These are phyloP conservation scores for Phragmatobia fuliginosa DNA, from an alignment of 2,888 invertebrate genomes.

Conservation along the genomic window DNA sequence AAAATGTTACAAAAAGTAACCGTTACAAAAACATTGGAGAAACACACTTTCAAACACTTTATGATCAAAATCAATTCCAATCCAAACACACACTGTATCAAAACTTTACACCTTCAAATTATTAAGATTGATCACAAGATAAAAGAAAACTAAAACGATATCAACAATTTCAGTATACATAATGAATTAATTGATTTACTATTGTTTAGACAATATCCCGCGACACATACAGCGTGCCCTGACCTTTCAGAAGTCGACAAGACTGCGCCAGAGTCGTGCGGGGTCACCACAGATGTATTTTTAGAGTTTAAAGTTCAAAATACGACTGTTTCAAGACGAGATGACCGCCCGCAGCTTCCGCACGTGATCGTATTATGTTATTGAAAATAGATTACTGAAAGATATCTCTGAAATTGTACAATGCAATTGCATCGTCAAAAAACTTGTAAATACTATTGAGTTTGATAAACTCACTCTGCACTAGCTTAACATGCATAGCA, in stretches of 20 bases:
- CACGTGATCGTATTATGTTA: conserved; percentile 49
- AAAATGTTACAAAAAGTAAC: conserved; percentile 12
- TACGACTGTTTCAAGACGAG: conserved; percentile 75
- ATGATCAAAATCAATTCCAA: not conserved
- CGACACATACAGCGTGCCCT: conserved; percentile 75
- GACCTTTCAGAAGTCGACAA: conserved; percentile 83
- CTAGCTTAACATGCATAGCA: too few relatives aligned
- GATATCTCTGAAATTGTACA: conserved; percentile 16
- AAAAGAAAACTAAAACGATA: not conserved
- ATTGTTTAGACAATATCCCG: conserved; percentile 64
- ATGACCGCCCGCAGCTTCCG: conserved; percentile 61
- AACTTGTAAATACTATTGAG: not conserved
- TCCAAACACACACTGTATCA: conserved; percentile 22
- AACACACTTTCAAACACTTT: conserved; percentile 1
- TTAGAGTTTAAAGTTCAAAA: conserved; percentile 88
- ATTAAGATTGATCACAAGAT: not conserved
- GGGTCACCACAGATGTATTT: conserved; percentile 85
- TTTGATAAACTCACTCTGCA: not conserved
- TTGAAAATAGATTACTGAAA: conserved; percentile 44
- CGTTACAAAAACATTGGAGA: conserved; percentile 8
- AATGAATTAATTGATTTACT: conserved; percentile 49
- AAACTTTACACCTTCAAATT: conserved; percentile 20
- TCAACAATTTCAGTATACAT: conserved; percentile 1
- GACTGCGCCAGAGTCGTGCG: conserved; percentile 82
- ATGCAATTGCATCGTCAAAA: not conserved